Evolutionary conservation across 2,888 invertebrate species (phyloP), one percentile per base, ranked within the genome.

Genomic region (Lasioglossum calceatum): DNA sequence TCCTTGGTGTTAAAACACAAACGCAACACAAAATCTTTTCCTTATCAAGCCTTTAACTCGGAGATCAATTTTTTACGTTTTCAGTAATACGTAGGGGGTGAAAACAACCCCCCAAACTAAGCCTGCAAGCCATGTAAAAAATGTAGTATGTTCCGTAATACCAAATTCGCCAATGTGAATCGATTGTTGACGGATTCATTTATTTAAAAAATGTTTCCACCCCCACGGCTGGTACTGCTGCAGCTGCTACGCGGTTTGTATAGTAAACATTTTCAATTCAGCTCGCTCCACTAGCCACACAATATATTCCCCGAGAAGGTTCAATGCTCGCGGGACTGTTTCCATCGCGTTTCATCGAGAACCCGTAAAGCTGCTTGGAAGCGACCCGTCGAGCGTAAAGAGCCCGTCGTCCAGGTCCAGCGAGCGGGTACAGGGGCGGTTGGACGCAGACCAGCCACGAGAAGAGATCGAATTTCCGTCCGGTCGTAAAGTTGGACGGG

Each of bases 381-480:
- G 32, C 32, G 64, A 32, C 32, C 16, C 32, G 64, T 32, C 64
- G 16, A 64, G 64, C 64, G 64, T 32, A 64, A 64, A 64, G 64
- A 64, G 64, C 32, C 64, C 36, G 67, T 67, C 36, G 23, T 36
- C 67, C 19, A 67, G 36, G 23, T 67, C 36, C 19, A 10, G 67
- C 67, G 36, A 67, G 36, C 67, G 36, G 19, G 67, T 67, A 64
- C 27, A 2, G 8, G 61, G 16, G 7, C 67, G 67, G 39, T 39
- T 12, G 70, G 39, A 39, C 70, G 23, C 39, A 42, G 32, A 73
- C 72, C 36, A 36, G 36, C 75, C 71, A 70, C 61, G 72, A 88
- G 36, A 78, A 82, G 80, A 85, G 82, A 87, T 85, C 87, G 89
- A 85, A 89, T 89, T 87, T 89, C 79, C 81, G 70, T 74, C 80